phyloP scores from a whole-genome alignment of 35 echinoderm and acorn worm species.

The Apostichopus japonicus region DNA sequence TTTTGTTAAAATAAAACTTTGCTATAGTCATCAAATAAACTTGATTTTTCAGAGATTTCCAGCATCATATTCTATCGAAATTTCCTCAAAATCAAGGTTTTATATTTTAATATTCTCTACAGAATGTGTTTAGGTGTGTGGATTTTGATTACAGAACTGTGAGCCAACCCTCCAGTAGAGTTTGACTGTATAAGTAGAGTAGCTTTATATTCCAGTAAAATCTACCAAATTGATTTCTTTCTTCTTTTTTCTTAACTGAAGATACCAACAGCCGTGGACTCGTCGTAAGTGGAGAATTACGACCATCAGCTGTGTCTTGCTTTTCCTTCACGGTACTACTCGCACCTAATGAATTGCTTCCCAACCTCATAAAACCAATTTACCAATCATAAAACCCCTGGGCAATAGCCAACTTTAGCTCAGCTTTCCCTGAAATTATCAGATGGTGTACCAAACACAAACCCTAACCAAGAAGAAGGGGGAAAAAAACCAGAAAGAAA shows the following conservation, averaged over 20 bases:
- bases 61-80: no score
- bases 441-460: background rate
- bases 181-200: no score
- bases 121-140: no score
- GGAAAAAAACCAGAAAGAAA: background rate
- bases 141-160: no score
- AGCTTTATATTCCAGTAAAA: no score
- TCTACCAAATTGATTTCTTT: background rate
- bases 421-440: background rate
- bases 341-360: conserved; percentile 28
- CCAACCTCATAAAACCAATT: conserved; percentile 47
- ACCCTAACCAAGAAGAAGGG: no score
- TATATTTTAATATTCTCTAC: no score
- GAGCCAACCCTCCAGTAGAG: no score
- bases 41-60: no score
- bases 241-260: background rate
- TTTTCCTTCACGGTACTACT: background rate
- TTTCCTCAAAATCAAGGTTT: no score
- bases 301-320: background rate
- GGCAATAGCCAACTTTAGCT: conserved; percentile 29
- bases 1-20: no score
- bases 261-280: background rate
- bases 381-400: conserved; percentile 15
- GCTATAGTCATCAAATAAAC: no score
- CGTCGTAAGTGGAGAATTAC: background rate